Percentiles rank a stretch among this genome's conserved stretches.
phyloP scores from a whole-genome alignment of 2,113 vertebrate genomes.

The Elachura formosa region DNA sequence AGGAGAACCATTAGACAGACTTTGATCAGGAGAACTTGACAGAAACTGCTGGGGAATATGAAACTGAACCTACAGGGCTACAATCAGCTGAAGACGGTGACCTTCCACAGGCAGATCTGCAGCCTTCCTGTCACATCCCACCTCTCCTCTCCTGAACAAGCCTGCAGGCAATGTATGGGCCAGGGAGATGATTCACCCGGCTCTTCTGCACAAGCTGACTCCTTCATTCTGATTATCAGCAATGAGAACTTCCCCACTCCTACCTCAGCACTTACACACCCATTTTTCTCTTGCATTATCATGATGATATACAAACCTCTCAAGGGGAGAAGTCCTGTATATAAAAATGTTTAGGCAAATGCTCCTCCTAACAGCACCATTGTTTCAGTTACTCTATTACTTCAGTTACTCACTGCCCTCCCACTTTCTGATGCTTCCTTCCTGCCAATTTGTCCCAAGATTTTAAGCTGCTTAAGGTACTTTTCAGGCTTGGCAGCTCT shows the following conservation, averaged over 20 bases:
- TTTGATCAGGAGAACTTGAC: background rate
- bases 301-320: background rate
- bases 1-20: background rate
- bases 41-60: background rate
- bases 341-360: background rate
- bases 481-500: background rate
- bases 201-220: background rate
- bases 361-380: background rate
- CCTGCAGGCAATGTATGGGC: background rate
- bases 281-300: background rate
- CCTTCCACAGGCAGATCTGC: background rate
- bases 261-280: background rate
- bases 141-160: background rate
- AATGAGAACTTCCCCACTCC: background rate
- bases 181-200: background rate
- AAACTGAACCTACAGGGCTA: background rate
- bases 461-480: background rate
- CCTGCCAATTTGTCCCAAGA: background rate
- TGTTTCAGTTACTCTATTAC: background rate
- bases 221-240: background rate
- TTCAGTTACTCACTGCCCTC: background rate
- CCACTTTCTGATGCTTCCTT: background rate
- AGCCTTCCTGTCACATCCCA: background rate
- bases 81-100: accelerated
- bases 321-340: background rate